Base-by-base conservation (phyloP, 2,888 invertebrate genomes). In the Acanthopleura granulata region DNA sequence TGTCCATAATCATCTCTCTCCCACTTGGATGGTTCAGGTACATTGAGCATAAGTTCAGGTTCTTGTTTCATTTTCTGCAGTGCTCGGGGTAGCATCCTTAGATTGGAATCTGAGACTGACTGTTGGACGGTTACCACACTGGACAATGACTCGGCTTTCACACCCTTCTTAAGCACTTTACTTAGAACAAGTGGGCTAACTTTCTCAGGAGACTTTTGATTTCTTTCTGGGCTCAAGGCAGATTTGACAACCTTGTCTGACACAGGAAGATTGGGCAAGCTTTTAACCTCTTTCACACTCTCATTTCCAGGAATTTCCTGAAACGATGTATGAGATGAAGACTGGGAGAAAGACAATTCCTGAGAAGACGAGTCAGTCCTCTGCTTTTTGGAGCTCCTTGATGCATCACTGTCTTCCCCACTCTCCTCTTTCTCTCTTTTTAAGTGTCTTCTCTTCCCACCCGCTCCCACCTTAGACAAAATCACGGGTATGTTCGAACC, bases 21-120 rank as follows among this genome's bases (percentile, higher is more conserved):
- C 97, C 97, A 97, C 90, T 96, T 96, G 0, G 96, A 96, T 73
- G 94, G 91, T 86, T 94, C 96, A 0, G 96, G 95, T 74, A 85
- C 83, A 30, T 85, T 84, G 18, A 85, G 82, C 90, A 85, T 83
- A 66, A 82, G 76, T 72, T 80, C 84, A 77, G 76, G 80, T 27
- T 80, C 80, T n/a, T 75, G 81, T 6, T 15, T 16, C 6, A 11
- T 4, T 27, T 27, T 27, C 66, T 66, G 22, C 16, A 66, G 3
- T 22, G 66, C 22, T 27, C 66, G 66, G 1, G 66, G 66, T 27
- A 66, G 16, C 66, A 66, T 66, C 29, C 25, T 66, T 6, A 66
- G 16, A 66, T 22, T 1, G 25, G 16, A 22, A 3, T 66, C 29
- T 22, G 66, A 66, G 22, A 12, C 57, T 57, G 57, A n/a, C 9